Conservation (phyloP, 1,140 invertebrate genomes). For the Dendrolimus punctatus region DNA sequence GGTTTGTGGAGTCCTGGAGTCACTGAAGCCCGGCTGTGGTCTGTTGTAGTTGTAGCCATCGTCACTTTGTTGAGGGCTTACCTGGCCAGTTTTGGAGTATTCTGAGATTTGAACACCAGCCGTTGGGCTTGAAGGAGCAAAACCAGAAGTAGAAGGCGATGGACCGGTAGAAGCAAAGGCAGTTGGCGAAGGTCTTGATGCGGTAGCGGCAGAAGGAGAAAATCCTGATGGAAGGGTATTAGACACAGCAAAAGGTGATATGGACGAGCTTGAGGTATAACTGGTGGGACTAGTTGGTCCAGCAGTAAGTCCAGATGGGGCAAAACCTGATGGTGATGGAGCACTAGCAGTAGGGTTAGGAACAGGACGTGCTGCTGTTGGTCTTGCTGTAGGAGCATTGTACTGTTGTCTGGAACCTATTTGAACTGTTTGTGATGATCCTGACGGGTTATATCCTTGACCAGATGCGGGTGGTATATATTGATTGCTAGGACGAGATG, state of each 20-base stretch:
- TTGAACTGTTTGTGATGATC: too few species aligned
- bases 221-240: background rate
- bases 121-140: conserved; percentile 2
- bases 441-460: too few species aligned
- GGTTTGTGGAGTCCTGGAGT: background rate
- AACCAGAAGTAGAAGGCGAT: background rate
- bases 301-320: background rate
- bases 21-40: background rate
- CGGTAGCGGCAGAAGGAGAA: background rate
- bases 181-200: background rate
- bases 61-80: too few species aligned
- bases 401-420: too few species aligned
- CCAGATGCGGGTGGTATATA: too few species aligned
- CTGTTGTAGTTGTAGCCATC: conserved; percentile 3
- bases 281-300: conserved; percentile 1
- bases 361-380: too few species aligned
- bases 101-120: background rate
- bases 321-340: background rate
- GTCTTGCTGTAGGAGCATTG: too few species aligned
- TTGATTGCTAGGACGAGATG: too few species aligned
- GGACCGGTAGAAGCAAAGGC: background rate
- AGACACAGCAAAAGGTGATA: background rate
- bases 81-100: too few species aligned
- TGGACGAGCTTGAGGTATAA: background rate
- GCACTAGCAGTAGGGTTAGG: background rate